Evolutionary conservation across 2,113 vertebrate genomes (phyloP).

Genomic region (Protobothrops flavoviridis): DNA sequence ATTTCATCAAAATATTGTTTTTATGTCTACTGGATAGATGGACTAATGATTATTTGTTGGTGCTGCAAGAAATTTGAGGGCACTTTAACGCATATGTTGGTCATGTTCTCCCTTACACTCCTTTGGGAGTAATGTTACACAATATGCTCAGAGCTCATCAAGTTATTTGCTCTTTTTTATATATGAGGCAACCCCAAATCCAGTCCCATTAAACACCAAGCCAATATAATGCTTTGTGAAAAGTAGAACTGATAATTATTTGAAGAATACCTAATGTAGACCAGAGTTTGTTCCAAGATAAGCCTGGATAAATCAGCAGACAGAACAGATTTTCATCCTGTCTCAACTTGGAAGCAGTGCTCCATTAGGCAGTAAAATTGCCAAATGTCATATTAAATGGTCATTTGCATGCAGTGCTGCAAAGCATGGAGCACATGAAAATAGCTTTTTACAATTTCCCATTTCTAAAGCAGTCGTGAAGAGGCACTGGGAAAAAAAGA

Average conservation of each 20-base stretch:
- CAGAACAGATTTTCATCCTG: slow-evolving; percentile 33
- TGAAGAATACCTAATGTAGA: slow-evolving; percentile 21
- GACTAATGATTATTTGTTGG: too few species aligned
- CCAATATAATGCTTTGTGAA: slow-evolving; percentile 12
- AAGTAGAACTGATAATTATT: slow-evolving; percentile 24
- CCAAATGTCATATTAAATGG: slow-evolving; percentile 49
- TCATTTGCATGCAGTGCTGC: slow-evolving; percentile 36
- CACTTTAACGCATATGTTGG: neutral
- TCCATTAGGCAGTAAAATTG: slow-evolving; percentile 20
- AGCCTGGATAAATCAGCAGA: slow-evolving; percentile 17
- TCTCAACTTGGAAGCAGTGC: slow-evolving; percentile 25
- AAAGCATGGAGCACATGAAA: slow-evolving; percentile 50
- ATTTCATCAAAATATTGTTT: neutral
- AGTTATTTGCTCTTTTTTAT: slow-evolving; percentile 30
- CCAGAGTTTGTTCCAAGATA: slow-evolving; percentile 1
- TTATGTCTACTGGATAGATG: too few species aligned
- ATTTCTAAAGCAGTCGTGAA: slow-evolving; percentile 48
- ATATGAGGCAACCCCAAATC: slow-evolving; percentile 10
- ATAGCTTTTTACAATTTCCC: slow-evolving; percentile 54
- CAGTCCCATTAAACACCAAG: slow-evolving; percentile 13
- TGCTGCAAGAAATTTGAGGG: neutral
- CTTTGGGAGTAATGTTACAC: neutral
- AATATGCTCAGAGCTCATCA: neutral
- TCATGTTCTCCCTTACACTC: neutral
- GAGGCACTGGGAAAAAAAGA: slow-evolving; percentile 46